Base-by-base conservation (phyloP, 1,140 invertebrate species). In the Agrypnia vestita region DNA sequence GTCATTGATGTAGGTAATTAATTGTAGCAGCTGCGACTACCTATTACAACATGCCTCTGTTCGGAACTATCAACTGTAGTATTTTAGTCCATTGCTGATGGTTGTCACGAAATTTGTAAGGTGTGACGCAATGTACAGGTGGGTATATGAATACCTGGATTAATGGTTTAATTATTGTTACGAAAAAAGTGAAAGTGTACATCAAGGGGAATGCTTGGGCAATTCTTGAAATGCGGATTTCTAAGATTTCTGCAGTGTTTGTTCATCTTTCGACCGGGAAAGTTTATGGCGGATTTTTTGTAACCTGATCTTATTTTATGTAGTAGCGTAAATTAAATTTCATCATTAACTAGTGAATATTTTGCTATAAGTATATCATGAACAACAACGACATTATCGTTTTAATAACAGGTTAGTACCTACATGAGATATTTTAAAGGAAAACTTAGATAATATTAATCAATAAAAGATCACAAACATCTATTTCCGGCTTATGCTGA, bases 331-430 rank as follows among this genome's bases (percentile, higher is more conserved):
- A 13, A 12, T 1, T 51, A 15, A 51, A 51, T 4, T 12, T 51
- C n/a, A 8, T 15, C 11, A 8, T 51, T 13, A 51, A 51, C 1
- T 51, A 51, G n/a, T 51, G n/a, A 13, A 13, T 51, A 15, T 51
- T 51, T 51, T 35, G 25, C 6, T 35, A 35, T 35, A 35, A 21
- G n/a, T n/a, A n/a, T n/a, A 64, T 35, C 47, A 79, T 75, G 72
- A 19, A 61, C 44, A 46, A 56, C 13, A 47, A 75, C 1, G 69
- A 56, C 15, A 82, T 83, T 53, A 53, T 84, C 9, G 80, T 84
- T 61, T 77, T 85, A 15, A 82, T 85, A 12, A 85, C 84, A 19
- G 84, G 84, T 84, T 53, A 47, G 75, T 71, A 35, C 25, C 25
- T 35, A 35, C 25, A 35, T 35, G 25, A 35, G 1, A 35, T 35